Percentiles rank a stretch among this genome's conserved stretches.
Evolutionary conservation across 2,888 invertebrate species (phyloP).

Genomic region (Dendrolimus houi): DNA sequence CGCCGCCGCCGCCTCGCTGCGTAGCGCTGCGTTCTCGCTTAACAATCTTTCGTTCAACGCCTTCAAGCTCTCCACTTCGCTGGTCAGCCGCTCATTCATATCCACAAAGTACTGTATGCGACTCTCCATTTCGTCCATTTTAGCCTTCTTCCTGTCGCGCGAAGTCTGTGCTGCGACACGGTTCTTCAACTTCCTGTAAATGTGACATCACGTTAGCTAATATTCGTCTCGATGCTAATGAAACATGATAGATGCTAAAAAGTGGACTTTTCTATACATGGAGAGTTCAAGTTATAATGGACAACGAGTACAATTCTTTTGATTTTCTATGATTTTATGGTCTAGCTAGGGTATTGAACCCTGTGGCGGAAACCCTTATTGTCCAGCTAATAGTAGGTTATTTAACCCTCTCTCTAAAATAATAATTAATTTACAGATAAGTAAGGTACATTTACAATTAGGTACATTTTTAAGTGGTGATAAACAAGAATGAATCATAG

Average conservation of each 20-base stretch:
- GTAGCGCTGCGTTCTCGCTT: conserved; percentile 79
- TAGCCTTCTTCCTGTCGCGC: conserved; percentile 95
- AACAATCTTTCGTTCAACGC: conserved; percentile 81
- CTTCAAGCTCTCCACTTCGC: conserved; percentile 80
- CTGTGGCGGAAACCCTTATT: no score
- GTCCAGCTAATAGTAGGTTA: no score
- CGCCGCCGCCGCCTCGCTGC: conserved; percentile 75
- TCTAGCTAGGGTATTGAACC: background rate
- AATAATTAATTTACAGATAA: background rate
- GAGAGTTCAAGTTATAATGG: conserved; percentile 14
- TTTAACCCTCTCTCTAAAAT: background rate
- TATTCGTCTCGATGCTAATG: background rate
- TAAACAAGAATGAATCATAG: conserved; percentile 4
- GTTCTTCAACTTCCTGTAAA: conserved; percentile 92
- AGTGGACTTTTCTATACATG: conserved; percentile 15
- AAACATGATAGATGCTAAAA: conserved; percentile 2
- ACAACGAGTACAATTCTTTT: conserved; percentile 3
- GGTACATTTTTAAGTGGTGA: background rate
- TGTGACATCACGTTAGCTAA: conserved; percentile 3
- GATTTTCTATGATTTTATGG: background rate
- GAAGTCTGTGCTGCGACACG: conserved; percentile 98
- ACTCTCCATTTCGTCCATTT: conserved; percentile 91
- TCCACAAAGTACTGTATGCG: conserved; percentile 79
- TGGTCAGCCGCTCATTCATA: conserved; percentile 78
- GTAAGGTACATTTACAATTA: background rate